Base-by-base conservation (phyloP, 2,113 vertebrate genomes). In the Acrocephalus kingi region DNA sequence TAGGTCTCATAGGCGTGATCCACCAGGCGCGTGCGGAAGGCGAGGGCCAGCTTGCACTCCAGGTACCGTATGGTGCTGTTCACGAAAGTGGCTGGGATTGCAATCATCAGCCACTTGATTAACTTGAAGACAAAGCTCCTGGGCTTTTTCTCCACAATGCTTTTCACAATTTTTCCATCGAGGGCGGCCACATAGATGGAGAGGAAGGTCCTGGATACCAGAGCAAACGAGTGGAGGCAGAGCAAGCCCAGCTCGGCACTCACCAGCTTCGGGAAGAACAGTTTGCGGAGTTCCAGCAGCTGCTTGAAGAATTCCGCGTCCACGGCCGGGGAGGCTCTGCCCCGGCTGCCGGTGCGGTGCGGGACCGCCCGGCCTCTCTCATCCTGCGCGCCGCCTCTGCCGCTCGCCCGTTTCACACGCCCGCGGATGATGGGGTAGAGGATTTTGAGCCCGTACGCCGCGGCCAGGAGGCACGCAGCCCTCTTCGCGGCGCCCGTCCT, bases 51-150 rank as follows among this genome's bases (percentile, higher is more conserved):
- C 80, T 99, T 99, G 98, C 99, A 98, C 96, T 99, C 99, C 96
- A 99, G 97, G 97, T 99, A 99, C 58, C 99, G 98, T 86, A 99
- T 99, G 73, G 98, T 98, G 97, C 99, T 99, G 98, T 99, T 99
- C 94, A 99, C 99, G 28, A 99, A 99, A 3, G 99, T 99, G 91
- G 99, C 99, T 4, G 99, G 99, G 94, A 99, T 98, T 31, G 99
- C 99, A 24, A 99, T 98, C 97, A 99, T 98, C 74, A 99, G 98
- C 99, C 99, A 99, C 94, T 99, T 98, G 96, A 99, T 97, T 56
- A 99, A 95, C 89, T 99, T 98, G 75, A 98, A 79, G 77, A 98
- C 96, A 95, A 99, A 99, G 96, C 98, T 97, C 81, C 97, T 96
- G 22, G 99, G 99, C 49, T 98, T 93, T 94, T 99, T 99, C 90